Evolutionary conservation across 1,140 invertebrate species (phyloP), one percentile per base, ranked within the genome.

Genomic region (Platyscapa corneri): DNA sequence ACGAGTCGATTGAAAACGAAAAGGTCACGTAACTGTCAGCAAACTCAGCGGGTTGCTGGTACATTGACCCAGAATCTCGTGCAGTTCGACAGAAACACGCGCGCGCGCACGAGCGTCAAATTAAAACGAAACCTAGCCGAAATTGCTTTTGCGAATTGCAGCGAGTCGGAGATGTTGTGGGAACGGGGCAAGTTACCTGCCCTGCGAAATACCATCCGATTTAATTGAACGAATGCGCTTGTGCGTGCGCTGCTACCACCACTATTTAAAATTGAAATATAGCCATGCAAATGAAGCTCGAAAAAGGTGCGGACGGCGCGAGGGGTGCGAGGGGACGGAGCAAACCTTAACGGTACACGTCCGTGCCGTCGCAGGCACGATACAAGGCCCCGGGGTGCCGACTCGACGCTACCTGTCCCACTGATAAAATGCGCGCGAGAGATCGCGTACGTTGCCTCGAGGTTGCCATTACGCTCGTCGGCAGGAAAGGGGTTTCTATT

Each of bases 21-120:
- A 42, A 42, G 37, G 70, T 42, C 70, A 23, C 70, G 37, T 42
- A 74, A 74, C 70, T 14, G 37, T 42, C 67, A 32, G 27, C 20
- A 23, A 77, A 39, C n/a, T 30, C n/a, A 20, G 20, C 1, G 37
- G 1, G 23, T 39, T 10, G 42, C 10, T 42, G 37, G 37, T 42
- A 74, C 70, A 74, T 74, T 74, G 70, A 42, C 70, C 70, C 23
- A 42, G 70, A 74, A 74, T 74, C 39, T n/a, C 30, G 65, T 18
- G 18, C 10, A 23, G 23, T 27, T 1, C 76, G 18, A 78, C 14
- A 60, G 32, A 7, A 37, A 2, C 37, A n/a, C n/a, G n/a, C n/a
- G n/a, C n/a, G n/a, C n/a, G n/a, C n/a, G n/a, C n/a, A n/a, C n/a
- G n/a, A n/a, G n/a, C n/a, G 8, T 5, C 30, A 20, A 20, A 32